A percentile compares a stretch with the other conserved stretches of the same genome.
Conservation (phyloP, 2,797 vertebrate species). For the Tapera naevia region DNA sequence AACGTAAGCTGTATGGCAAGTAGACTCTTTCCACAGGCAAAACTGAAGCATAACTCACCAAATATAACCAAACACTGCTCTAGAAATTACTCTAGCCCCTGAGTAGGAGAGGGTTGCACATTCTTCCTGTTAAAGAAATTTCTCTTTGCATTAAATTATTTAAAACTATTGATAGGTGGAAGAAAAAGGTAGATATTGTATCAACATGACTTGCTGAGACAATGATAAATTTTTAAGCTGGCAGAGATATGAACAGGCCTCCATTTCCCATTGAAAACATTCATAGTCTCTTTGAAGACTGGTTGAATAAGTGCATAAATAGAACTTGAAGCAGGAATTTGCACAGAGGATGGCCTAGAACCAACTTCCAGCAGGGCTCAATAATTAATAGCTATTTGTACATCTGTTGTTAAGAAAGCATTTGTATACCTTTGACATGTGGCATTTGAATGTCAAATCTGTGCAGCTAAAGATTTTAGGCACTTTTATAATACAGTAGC, state of each 20-base stretch:
- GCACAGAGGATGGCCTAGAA: not conserved
- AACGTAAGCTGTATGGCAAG: too few species aligned
- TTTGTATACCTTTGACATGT: not conserved
- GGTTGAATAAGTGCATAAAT: not conserved
- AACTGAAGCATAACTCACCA: not conserved
- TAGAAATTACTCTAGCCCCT: not conserved
- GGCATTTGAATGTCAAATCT: not conserved
- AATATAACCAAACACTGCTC: not conserved
- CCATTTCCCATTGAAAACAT: not conserved
- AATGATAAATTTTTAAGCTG: not conserved
- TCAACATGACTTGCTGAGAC: not conserved
- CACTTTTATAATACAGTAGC: not conserved
- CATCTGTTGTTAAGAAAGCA: not conserved
- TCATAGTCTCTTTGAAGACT: not conserved
- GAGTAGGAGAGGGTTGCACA: not conserved
- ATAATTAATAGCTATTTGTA: not conserved
- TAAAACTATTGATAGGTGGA: not conserved
- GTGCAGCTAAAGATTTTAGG: not conserved
- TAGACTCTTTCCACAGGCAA: not conserved
- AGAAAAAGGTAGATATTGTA: not conserved
- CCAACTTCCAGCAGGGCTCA: not conserved
- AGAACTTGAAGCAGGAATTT: not conserved
- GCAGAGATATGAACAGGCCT: not conserved
- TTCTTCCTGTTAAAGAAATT: not conserved
- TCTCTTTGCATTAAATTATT: not conserved